Conservation (phyloP, 2,888 invertebrate species). For the Ectemnius cavifrons region DNA sequence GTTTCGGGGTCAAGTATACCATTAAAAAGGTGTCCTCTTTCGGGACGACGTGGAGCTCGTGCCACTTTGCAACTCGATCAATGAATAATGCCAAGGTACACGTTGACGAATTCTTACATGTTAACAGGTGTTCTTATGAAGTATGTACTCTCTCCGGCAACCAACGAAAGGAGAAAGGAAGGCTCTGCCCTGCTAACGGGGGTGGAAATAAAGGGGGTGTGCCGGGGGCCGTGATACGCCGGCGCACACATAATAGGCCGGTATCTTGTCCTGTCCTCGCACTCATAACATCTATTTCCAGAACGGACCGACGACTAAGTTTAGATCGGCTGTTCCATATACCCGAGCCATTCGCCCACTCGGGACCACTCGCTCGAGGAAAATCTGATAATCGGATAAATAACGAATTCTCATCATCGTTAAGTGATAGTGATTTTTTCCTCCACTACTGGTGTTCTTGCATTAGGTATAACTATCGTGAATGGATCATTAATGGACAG, state of each 20-base stretch:
- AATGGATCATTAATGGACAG: too few species aligned
- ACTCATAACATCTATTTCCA: conserved; percentile 78
- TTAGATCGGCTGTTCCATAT: conserved; percentile 77
- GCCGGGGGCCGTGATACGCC: conserved; percentile 22
- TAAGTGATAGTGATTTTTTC: not conserved
- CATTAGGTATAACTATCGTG: too few species aligned
- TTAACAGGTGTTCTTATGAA: not conserved
- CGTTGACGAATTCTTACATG: not conserved
- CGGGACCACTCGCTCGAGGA: conserved; percentile 61
- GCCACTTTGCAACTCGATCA: not conserved
- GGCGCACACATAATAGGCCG: conserved; percentile 60
- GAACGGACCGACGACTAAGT: conserved; percentile 76
- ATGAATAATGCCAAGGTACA: conserved; percentile 2
- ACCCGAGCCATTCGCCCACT: conserved; percentile 73
- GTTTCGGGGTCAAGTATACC: too few species aligned
- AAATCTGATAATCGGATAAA: conserved; percentile 69
- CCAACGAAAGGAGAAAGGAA: too few species aligned
- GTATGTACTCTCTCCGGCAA: too few species aligned
- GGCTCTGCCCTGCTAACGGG: not conserved
- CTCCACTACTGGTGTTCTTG: not conserved
- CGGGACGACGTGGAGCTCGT: too few species aligned
- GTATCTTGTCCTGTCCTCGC: conserved; percentile 77
- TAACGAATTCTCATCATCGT: conserved; percentile 42
- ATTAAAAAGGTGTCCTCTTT: too few species aligned
- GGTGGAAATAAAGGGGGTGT: not conserved